Evolutionary conservation across 2,113 vertebrate genomes (phyloP).

Genomic region (Spilogale gracilis): DNA sequence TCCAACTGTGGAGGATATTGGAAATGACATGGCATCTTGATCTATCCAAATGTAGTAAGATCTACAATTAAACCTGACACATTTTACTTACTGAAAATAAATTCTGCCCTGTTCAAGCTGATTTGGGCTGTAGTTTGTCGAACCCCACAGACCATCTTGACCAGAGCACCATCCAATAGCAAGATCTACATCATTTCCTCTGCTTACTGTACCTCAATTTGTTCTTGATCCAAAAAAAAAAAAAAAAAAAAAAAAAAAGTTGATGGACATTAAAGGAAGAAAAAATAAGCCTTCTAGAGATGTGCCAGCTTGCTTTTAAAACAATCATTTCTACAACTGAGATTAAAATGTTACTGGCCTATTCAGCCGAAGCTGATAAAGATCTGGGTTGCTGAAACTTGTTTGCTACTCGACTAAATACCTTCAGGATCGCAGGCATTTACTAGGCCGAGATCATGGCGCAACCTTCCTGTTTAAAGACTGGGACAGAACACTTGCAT

Average conservation of each 20-base stretch:
- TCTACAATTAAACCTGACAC: not conserved
- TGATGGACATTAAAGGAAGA: constrained; percentile 69
- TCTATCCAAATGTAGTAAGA: not conserved
- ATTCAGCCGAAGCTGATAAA: constrained; percentile 80
- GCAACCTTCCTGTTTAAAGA: not conserved
- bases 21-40: not conserved
- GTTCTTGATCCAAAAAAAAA: not conserved
- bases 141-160: not conserved
- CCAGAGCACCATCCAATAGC: not conserved
- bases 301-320: constrained; percentile 72
- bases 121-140: not conserved
- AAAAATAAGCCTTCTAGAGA: constrained; percentile 42
- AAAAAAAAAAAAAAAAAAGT: not conserved
- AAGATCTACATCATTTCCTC: not conserved
- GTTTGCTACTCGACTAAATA: constrained; percentile 75
- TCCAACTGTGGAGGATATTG: not conserved
- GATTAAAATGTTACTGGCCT: constrained; percentile 83
- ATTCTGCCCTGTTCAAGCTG: not conserved
- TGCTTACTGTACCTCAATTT: constrained; percentile 40
- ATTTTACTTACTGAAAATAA: not conserved
- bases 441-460: constrained; percentile 46
- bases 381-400: constrained; percentile 84
- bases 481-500: constrained; percentile 25
- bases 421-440: constrained; percentile 50
- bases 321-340: constrained; percentile 82